Conservation (phyloP, 2,113 vertebrate species). For the Hippopotamus amphibius region DNA sequence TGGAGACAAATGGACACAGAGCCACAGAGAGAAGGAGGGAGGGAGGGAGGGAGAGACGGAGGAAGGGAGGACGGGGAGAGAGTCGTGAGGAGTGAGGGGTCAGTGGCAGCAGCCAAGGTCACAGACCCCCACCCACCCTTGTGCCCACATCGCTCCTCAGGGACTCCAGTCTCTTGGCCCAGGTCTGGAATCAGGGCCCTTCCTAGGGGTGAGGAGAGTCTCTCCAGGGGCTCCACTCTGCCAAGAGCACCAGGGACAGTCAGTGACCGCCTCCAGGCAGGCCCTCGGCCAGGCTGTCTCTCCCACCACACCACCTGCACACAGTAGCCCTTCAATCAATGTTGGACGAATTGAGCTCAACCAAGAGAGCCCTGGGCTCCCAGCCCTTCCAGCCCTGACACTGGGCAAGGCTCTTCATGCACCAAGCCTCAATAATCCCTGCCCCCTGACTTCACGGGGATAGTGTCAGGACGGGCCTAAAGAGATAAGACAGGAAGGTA, state of each 20-base stretch:
- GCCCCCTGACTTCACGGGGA: neutral
- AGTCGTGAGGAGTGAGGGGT: neutral
- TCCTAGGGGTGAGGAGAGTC: neutral
- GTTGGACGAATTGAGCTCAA: neutral
- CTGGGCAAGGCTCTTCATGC: neutral
- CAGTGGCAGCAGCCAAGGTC: neutral
- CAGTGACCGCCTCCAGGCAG: neutral
- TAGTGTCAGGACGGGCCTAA: neutral
- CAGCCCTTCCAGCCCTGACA: neutral
- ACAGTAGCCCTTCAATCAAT: neutral
- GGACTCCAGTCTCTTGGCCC: neutral
- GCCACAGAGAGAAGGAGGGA: neutral
- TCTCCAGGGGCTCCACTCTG: neutral
- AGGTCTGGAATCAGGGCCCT: neutral
- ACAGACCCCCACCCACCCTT: neutral
- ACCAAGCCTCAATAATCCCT: neutral
- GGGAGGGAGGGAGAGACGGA: neutral
- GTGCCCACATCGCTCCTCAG: neutral
- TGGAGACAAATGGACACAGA: slow-evolving; percentile 49
- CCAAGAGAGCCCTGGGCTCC: neutral
- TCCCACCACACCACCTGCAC: neutral
- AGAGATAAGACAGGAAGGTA: neutral
- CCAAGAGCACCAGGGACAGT: neutral
- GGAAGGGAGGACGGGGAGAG: neutral
- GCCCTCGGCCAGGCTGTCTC: neutral